Percentiles rank a stretch among this genome's conserved stretches.
phyloP scores from a whole-genome alignment of 2,113 vertebrate genomes.

The Myanophis thanlyinensis region DNA sequence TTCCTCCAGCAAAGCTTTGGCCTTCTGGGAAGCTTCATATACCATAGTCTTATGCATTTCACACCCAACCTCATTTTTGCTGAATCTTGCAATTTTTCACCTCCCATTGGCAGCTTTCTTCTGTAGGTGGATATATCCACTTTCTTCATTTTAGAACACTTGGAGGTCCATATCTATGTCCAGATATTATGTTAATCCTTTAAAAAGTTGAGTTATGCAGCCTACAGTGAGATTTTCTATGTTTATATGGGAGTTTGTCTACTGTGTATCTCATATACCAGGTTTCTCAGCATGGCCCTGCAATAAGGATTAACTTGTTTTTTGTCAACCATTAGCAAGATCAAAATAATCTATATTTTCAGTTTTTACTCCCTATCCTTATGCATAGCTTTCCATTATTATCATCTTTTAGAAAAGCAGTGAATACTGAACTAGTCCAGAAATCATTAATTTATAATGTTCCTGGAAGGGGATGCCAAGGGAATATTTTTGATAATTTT shows the following conservation, averaged over 20 bases:
- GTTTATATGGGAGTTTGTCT: not conserved
- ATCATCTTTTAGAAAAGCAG: not conserved
- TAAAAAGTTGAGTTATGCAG: not conserved
- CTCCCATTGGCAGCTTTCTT: not conserved
- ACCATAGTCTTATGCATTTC: not conserved
- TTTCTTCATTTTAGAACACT: not conserved
- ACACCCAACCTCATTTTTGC: not conserved
- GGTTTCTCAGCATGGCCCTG: not conserved
- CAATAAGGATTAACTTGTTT: not conserved
- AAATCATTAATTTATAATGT: not conserved
- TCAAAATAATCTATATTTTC: not conserved
- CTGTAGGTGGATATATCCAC: not conserved
- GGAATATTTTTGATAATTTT: not conserved
- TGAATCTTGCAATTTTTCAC: not conserved
- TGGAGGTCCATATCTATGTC: not conserved
- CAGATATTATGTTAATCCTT: not conserved
- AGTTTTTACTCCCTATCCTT: not conserved
- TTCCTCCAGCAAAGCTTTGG: not conserved
- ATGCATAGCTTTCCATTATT: not conserved
- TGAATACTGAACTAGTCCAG: not conserved
- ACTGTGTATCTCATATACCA: not conserved
- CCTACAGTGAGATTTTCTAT: not conserved
- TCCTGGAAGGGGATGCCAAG: not conserved
- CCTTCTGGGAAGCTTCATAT: not conserved
- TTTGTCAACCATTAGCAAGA: not conserved